Conservation (phyloP, 2,888 invertebrate species). For the Tortrix viridana region DNA sequence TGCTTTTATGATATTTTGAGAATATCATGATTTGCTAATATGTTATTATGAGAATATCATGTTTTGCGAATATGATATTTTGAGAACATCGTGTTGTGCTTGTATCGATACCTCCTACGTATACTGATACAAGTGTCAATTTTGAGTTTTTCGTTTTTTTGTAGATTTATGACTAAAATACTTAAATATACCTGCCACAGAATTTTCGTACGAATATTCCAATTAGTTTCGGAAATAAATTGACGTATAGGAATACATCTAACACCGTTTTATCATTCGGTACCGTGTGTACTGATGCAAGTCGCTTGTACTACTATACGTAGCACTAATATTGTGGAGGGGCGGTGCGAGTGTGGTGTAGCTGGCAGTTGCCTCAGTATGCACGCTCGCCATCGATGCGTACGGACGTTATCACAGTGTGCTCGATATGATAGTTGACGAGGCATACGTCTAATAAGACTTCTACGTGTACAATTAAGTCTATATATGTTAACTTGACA, state of each 20-base stretch:
- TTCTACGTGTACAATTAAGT: not conserved
- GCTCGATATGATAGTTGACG: not conserved
- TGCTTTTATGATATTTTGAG: no score
- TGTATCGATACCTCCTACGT: not conserved
- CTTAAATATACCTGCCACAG: not conserved
- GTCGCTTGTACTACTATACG: conserved; percentile 7
- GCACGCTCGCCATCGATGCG: conserved; percentile 1
- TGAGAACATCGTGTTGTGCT: no score
- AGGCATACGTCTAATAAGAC: not conserved
- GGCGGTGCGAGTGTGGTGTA: not conserved
- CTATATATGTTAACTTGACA: not conserved
- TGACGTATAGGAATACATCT: not conserved
- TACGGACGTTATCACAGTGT: not conserved
- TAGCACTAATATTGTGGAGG: not conserved
- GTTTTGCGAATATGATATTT: no score
- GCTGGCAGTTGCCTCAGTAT: conserved; percentile 9
- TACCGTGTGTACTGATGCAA: conserved; percentile 8
- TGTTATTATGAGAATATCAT: no score
- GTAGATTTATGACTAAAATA: not conserved
- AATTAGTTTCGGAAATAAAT: not conserved
- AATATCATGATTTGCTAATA: no score
- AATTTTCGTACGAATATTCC: not conserved
- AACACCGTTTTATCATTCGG: not conserved
- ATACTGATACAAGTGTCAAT: not conserved
- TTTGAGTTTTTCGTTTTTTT: not conserved